These are phyloP conservation scores for Alviniconcha marisindica DNA, from an alignment of 1,140 invertebrate genomes.

Conservation along the genomic window DNA sequence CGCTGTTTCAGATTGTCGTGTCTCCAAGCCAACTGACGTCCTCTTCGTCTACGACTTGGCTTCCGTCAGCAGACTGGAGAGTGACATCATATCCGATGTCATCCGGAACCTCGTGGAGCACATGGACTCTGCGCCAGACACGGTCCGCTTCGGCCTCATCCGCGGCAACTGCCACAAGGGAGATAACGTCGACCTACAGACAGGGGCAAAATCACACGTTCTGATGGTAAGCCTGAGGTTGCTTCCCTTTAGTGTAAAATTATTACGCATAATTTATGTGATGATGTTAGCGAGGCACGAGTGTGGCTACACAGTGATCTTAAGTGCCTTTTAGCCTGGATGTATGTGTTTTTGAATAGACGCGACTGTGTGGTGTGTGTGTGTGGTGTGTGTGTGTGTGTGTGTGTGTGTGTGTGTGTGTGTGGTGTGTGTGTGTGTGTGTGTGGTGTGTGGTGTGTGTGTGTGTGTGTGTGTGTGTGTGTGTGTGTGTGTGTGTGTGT, in stretches of 20 bases:
- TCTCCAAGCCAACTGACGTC: constrained; percentile 55
- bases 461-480: neutral
- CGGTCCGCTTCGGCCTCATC: constrained; percentile 18
- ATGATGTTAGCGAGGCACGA: no score
- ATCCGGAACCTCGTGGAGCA: neutral
- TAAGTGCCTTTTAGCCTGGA: no score
- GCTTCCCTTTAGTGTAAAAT: no score
- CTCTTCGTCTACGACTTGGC: constrained; percentile 58
- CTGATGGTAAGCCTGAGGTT: neutral
- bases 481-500: neutral
- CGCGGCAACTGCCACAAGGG: constrained; percentile 30
- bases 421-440: neutral
- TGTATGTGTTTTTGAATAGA: neutral
- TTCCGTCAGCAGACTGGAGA: constrained; percentile 49
- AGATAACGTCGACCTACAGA: constrained; percentile 11
- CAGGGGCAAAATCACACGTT: neutral
- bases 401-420: constrained; percentile 17
- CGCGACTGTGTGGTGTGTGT: neutral
- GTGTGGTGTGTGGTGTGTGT: neutral
- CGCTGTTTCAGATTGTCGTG: constrained; percentile 29
- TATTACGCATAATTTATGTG: no score
- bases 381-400: neutral
- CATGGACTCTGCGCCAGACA: constrained; percentile 4
- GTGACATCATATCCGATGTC: constrained; percentile 20
- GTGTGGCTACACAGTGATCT: no score